A percentile compares a stretch with the other conserved stretches of the same genome.
Conservation (phyloP, 1,140 invertebrate genomes). For the Pomacea maculata region DNA sequence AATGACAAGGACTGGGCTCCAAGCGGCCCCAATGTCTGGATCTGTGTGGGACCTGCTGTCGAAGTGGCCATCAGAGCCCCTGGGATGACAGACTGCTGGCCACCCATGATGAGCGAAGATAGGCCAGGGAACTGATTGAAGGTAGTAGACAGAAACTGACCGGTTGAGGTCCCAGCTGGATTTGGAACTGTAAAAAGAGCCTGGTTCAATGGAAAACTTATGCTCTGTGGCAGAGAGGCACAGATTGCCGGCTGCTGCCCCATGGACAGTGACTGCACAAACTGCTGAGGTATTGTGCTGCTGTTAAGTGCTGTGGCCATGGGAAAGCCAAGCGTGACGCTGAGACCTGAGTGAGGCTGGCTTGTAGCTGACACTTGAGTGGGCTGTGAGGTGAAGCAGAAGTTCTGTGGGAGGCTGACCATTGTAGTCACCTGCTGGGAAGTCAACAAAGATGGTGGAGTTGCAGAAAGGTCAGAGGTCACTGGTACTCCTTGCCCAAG, state of each 20-base stretch:
- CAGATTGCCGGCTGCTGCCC: slow-evolving; percentile 28
- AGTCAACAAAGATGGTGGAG: slow-evolving; percentile 8
- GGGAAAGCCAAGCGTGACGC: slow-evolving; percentile 25
- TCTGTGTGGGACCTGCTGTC: not conserved
- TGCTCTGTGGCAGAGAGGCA: slow-evolving; percentile 17
- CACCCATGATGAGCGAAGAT: slow-evolving; percentile 32
- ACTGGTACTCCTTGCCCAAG: not conserved
- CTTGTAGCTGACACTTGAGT: slow-evolving; percentile 8
- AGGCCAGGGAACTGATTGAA: slow-evolving; percentile 31
- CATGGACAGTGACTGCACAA: slow-evolving; percentile 32
- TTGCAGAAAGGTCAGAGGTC: slow-evolving; percentile 12
- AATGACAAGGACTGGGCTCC: slow-evolving; percentile 4
- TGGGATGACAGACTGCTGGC: slow-evolving; percentile 31
- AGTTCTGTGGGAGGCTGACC: slow-evolving; percentile 30
- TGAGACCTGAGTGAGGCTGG: slow-evolving; percentile 14
- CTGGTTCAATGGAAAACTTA: slow-evolving; percentile 28
- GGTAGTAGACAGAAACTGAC: slow-evolving; percentile 26
- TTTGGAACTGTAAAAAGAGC: slow-evolving; percentile 31
- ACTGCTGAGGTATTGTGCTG: slow-evolving; percentile 23
- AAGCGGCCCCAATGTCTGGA: not conserved
- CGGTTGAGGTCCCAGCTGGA: slow-evolving; percentile 20
- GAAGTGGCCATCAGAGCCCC: slow-evolving; percentile 21
- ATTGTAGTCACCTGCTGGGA: slow-evolving; percentile 11
- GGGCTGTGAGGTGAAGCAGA: slow-evolving; percentile 29
- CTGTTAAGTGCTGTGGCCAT: slow-evolving; percentile 14